These are phyloP conservation scores for Choloepus hoffmanni DNA, from an alignment of 2,113 vertebrate genomes.

Conservation along the genomic window DNA sequence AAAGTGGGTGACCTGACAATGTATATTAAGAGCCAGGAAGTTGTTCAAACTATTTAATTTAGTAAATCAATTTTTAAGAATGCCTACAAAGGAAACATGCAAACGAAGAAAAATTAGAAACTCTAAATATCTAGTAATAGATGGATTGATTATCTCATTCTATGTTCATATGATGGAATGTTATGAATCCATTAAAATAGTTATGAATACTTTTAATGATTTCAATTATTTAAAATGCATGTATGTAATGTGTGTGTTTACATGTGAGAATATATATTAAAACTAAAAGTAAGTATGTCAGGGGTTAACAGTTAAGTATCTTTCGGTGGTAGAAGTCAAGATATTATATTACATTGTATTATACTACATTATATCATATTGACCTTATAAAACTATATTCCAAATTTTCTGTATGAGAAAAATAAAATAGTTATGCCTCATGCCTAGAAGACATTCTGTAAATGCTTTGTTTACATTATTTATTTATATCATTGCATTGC, in stretches of 20 bases:
- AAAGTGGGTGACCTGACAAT: background rate
- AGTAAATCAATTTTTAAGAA: background rate
- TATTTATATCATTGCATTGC: background rate
- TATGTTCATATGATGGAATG: background rate
- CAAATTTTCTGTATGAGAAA: background rate
- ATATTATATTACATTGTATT: background rate
- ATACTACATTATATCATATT: background rate
- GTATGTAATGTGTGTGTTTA: background rate
- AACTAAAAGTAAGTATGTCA: background rate
- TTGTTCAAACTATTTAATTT: background rate
- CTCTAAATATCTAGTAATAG: background rate
- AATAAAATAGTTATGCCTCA: background rate
- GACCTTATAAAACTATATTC: background rate
- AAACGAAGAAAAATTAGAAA: background rate
- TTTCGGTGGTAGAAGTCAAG: background rate
- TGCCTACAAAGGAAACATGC: background rate
- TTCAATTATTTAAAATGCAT: background rate
- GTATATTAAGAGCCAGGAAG: background rate
- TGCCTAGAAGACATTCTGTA: background rate
- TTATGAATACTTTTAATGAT: constrained; percentile 45
- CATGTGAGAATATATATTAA: background rate
- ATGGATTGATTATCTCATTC: background rate
- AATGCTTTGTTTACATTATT: background rate
- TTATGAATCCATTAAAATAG: background rate
- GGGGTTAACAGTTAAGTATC: background rate